These are phyloP conservation scores for Chaetodon auriga DNA, from an alignment of 2,113 vertebrate genomes.

Conservation along the genomic window DNA sequence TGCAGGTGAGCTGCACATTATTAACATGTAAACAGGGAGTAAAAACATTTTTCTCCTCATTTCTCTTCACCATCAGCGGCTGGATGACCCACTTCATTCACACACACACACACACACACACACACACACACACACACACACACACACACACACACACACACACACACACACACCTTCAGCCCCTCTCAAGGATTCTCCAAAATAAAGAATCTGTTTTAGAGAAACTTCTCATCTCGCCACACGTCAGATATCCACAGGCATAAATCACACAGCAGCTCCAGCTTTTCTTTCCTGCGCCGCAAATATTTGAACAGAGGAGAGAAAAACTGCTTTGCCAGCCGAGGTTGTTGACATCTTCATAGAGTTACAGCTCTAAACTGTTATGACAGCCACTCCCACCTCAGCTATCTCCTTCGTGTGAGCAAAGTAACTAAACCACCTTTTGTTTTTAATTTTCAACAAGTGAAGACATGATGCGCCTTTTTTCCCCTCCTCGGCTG, in stretches of 20 bases:
- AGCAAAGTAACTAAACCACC: conserved; percentile 17
- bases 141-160: no score
- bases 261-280: not conserved
- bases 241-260: not conserved
- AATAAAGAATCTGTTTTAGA: not conserved
- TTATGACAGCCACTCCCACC: conserved; percentile 25
- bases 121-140: no score
- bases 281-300: not conserved
- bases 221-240: not conserved
- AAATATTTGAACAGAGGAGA: not conserved
- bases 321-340: not conserved
- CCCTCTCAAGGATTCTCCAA: not conserved
- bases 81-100: no score
- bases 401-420: conserved; percentile 42
- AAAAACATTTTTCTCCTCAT: no score
- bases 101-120: no score
- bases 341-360: conserved; percentile 19
- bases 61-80: not conserved
- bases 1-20: not conserved
- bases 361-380: not conserved
- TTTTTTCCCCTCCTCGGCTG: not conserved
- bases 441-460: conserved; percentile 40
- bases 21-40: not conserved
- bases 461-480: conserved; percentile 43
- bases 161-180: not conserved